These are phyloP conservation scores for Calvadosia cruxmelitensis DNA, from an alignment of 30 jellyfish, hydroid and myxozoan species.

Conservation along the genomic window DNA sequence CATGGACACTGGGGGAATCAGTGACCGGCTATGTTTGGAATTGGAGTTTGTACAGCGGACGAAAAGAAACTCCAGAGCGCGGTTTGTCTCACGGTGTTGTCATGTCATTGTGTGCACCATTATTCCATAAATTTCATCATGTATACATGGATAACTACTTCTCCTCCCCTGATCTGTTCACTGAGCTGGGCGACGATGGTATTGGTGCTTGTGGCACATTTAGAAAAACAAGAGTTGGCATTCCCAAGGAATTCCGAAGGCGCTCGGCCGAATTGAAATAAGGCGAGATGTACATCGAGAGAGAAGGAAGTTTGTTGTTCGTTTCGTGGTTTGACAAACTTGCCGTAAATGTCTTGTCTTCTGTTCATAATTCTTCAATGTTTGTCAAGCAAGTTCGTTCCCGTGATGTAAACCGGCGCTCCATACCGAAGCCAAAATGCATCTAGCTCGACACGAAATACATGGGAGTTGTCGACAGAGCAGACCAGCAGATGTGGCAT, in stretches of 20 bases:
- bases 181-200: neutral
- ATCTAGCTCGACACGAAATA: conserved; percentile 6
- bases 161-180: too few species aligned
- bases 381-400: neutral
- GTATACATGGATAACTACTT: too few species aligned
- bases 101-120: too few species aligned
- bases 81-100: too few species aligned
- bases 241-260: conserved; percentile 7
- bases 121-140: too few species aligned
- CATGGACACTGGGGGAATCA: conserved; percentile 10
- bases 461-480: conserved; percentile 26
- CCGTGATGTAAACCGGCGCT: conserved; percentile 13
- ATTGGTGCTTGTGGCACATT: conserved; percentile 20
- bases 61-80: too few species aligned
- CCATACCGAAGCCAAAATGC: neutral
- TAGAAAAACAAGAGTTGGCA: neutral
- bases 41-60: too few species aligned
- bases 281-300: neutral
- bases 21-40: too few species aligned
- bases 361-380: conserved; percentile 11
- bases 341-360: conserved; percentile 2
- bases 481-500: conserved; percentile 15
- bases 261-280: conserved; percentile 1
- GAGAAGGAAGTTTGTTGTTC: too few species aligned
- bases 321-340: conserved; percentile 9